phyloP scores from a whole-genome alignment of 1,140 invertebrate genomes.

The Leptinotarsa lineolata region DNA sequence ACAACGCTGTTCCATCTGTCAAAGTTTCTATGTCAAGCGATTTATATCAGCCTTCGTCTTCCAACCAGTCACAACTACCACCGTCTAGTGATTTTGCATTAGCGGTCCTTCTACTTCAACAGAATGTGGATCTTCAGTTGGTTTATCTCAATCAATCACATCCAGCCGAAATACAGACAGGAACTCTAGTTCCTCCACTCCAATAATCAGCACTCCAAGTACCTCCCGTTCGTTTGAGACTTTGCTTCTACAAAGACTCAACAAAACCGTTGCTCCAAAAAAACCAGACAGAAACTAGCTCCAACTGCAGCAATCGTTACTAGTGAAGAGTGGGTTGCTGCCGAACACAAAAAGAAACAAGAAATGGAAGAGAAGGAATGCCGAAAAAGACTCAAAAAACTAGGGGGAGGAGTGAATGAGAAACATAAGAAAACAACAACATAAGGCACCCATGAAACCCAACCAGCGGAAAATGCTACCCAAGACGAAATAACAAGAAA shows the following conservation, averaged over 20 bases:
- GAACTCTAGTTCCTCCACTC: neutral
- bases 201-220: neutral
- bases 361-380: neutral
- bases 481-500: neutral
- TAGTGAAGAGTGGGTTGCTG: neutral
- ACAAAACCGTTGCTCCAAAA: conserved; percentile 2
- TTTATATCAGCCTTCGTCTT: neutral
- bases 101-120: neutral
- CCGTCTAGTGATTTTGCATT: neutral
- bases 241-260: neutral
- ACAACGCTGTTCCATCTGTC: neutral
- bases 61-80: neutral
- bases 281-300: conserved; percentile 1
- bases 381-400: neutral
- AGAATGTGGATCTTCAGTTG: neutral
- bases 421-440: neutral
- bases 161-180: neutral
- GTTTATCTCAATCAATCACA: neutral
- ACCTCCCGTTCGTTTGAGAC: neutral
- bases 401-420: neutral
- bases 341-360: neutral
- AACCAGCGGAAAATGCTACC: neutral
- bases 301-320: neutral
- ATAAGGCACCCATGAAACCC: neutral
- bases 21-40: neutral